Evolutionary conservation across 2,888 invertebrate genomes (phyloP), one percentile per base, ranked within the genome.

Genomic region (Dinocampus coccinellae): DNA sequence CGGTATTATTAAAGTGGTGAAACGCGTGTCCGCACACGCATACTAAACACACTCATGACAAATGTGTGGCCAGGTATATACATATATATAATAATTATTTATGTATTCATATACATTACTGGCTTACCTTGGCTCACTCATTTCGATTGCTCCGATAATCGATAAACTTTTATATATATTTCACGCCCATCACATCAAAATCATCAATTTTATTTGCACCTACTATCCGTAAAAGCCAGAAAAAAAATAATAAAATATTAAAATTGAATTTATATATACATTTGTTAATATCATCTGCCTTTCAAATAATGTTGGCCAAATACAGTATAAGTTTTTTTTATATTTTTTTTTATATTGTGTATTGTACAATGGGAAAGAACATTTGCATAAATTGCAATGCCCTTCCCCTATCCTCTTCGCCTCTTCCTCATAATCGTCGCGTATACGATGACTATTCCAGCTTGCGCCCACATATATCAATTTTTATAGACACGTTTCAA

Each of bases 51-150:
- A 57, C 24, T 13, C 9, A 57, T 24, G 20, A 53, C 24, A 22
- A 53, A 53, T 53, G 24, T n/a, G n/a, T n/a, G n/a, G n/a, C n/a
- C n/a, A n/a, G n/a, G n/a, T n/a, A n/a, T n/a, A n/a, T n/a, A n/a
- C n/a, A n/a, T n/a, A n/a, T 22, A 42, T 52, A 33, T 16, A 47
- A 47, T 52, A 7, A 55, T 55, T 65, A 34, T 64, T 64, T 20
- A 53, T 53, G n/a, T n/a, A n/a, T n/a, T n/a, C n/a, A 70, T 69
- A 64, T 72, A 84, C 82, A 82, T 79, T 75, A 86, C 84, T 81
- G 74, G 87, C 79, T 86, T 78, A 79, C 87, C 86, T 87, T 87
- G 87, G 82, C 81, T 81, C 78, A 78, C 82, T 82, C 80, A 80
- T 83, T 84, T 82, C 83, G 82, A 85, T 84, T 77, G 73, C 77